phyloP scores from a whole-genome alignment of 1,140 invertebrate genomes.

The Apis florea region DNA sequence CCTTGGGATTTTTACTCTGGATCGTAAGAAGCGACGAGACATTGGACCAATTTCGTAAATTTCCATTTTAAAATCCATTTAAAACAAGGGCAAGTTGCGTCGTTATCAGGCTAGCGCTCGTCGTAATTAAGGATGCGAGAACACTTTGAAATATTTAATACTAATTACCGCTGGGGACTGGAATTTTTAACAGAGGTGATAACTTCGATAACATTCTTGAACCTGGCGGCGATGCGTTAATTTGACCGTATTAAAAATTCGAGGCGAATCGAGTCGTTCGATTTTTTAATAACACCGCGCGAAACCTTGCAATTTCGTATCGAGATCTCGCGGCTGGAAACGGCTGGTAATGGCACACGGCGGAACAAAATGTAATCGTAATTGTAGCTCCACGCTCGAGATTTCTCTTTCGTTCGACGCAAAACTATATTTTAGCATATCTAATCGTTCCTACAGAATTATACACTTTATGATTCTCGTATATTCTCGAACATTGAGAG shows the following conservation, averaged over 20 bases:
- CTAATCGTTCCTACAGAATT: not conserved
- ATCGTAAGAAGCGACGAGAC: not conserved
- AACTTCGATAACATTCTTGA: not conserved
- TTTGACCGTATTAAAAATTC: not conserved
- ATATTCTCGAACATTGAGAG: not conserved
- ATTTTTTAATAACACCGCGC: not conserved
- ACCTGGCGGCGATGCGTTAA: not conserved
- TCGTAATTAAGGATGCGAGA: not conserved
- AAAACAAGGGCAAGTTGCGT: not conserved
- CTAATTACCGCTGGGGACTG: not conserved
- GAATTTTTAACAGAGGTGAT: not conserved
- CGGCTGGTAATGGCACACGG: not conserved
- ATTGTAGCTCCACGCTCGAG: not conserved
- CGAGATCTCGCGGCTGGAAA: not conserved
- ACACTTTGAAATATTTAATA: not conserved
- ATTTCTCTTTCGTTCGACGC: not conserved
- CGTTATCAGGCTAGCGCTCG: too few species aligned
- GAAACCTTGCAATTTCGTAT: not conserved
- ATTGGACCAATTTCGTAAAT: not conserved
- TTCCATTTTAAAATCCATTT: not conserved
- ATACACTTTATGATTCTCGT: not conserved
- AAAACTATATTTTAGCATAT: not conserved
- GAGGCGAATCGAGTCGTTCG: not conserved
- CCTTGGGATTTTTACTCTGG: too few species aligned
- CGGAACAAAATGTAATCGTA: slow-evolving; percentile 7